Conservation (phyloP, 2,113 vertebrate genomes). For the Hippocampus mohnikei region DNA sequence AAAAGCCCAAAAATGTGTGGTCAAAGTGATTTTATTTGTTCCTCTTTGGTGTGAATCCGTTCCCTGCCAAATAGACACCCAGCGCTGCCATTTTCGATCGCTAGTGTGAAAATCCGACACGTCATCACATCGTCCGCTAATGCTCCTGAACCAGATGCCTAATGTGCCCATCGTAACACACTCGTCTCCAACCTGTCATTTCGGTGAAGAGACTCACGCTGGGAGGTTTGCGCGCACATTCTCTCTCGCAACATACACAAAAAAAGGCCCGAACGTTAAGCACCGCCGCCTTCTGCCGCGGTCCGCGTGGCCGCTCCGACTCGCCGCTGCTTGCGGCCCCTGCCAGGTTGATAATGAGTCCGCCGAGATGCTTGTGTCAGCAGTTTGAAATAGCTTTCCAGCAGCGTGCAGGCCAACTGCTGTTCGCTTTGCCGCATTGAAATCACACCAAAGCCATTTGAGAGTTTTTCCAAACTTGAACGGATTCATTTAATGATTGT, state of each 20-base stretch:
- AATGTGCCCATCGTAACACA: background rate
- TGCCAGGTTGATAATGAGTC: conserved; percentile 66
- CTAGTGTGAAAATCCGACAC: conserved; percentile 19
- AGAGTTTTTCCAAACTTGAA: background rate
- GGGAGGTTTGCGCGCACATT: conserved; percentile 39
- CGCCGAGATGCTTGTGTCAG: conserved; percentile 64
- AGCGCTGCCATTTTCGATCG: conserved; percentile 20
- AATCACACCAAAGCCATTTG: conserved; percentile 10
- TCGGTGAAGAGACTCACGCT: conserved; percentile 32
- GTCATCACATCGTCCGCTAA: conserved; percentile 2
- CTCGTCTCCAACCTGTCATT: conserved; percentile 4
- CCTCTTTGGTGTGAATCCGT: background rate
- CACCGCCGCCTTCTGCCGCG: conserved; percentile 41
- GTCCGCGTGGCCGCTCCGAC: conserved; percentile 33
- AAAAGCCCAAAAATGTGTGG: background rate
- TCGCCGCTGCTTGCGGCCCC: conserved; percentile 26
- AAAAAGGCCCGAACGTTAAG: conserved; percentile 36
- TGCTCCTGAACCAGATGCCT: background rate
- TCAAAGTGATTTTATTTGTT: background rate
- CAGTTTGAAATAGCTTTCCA: conserved; percentile 59
- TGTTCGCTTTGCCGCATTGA: conserved; percentile 24
- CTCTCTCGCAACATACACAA: background rate
- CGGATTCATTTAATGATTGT: too few species aligned
- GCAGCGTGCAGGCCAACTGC: conserved; percentile 27
- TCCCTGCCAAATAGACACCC: conserved; percentile 17